Base-by-base conservation (phyloP, 1,140 invertebrate species). In the Aphaenogaster floridana region DNA sequence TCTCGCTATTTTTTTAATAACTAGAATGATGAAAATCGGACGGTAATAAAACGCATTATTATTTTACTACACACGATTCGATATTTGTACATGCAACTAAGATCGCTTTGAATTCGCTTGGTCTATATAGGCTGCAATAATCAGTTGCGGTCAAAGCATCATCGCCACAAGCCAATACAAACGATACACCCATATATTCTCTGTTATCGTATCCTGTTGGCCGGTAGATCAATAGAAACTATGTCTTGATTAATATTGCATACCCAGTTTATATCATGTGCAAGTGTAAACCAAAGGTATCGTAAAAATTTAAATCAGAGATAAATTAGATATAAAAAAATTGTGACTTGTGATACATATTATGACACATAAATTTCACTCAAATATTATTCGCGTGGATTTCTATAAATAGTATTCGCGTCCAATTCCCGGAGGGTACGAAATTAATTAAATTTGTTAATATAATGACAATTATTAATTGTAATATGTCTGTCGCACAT, bases 221-320 rank as follows among this genome's bases (percentile, higher is more conserved):
- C 15, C 17, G 17, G 13, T 34, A 71, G 28, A 50, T 79, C 45
- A 42, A 79, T 79, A 39, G 45, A 50, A 63, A 45, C 50, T 42
- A 77, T 36, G 21, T 54, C 13, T 81, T 81, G 39, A 81, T 57
- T 42, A 79, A 64, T 21, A 71, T 57, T 39, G 50, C 6, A 57
- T 69, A 28, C 4, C n/a, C 11, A 50, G 34, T 15, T 52, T 66
- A 79, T n/a, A 52, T 76, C 17, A 21, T 6, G n/a, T 7, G 28
- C 17, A 64, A n/a, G 36, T 48, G 6, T 48, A 34, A 48, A 78
- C 9, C 8, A 9, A 76, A 76, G 36, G 42, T 39, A 4, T 52
- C 45, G 3, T 52, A 13, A 34, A 72, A 72, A 34, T 72, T 52
- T 17, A 52, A 36, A 34, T 36, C 11, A 34, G 7, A 34, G 34